Evolutionary conservation across 2,797 vertebrate genomes (phyloP), one percentile per base, ranked within the genome.

Genomic region (Otus scops): DNA sequence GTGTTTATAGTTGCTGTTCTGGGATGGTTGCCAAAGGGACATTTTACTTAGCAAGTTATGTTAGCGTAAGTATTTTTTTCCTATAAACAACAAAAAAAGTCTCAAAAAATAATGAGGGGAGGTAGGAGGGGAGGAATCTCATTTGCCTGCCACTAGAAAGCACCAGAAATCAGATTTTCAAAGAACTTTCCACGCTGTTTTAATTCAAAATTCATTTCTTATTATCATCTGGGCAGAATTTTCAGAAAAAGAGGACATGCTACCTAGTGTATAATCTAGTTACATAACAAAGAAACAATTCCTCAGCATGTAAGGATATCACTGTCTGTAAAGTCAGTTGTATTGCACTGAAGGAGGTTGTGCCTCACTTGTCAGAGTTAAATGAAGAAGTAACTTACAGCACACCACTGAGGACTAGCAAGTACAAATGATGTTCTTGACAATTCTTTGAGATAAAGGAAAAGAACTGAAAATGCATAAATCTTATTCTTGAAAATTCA

Each of bases 1-100:
- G 92, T 96, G 95, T 97, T 97, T 97, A 96, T 93, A 96, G 87
- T 98, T 97, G 96, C 81, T 97, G 56, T 96, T 96, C 95, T 95
- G 83, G 96, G 95, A 95, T 75, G 79, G 60, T 36, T 93, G 96
- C 93, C 97, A 98, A 97, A 95, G 45, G 47, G 69, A 74, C 78
- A 75, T 96, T 97, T 97, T 95, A 75, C 73, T 95, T 95, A 93
- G 39, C 79, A 95, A 97, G 65, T 89, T 95, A 67, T 92, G 86
- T 87, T 97, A 83, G 19, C 0, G 9, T 84, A 95, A 94, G 18
- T 91, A 36, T 73, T 89, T 95, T 89, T 78, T 75, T 65, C 38
- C 38, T 79, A 61, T 74, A 51, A 92, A 92, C 28, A 64, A 79
- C 26, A 45, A 32, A 89, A 85, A 74, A 47, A 45, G 7, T 36